Base-by-base conservation (phyloP, 2,888 invertebrate genomes). In the Agrilus biguttatus region DNA sequence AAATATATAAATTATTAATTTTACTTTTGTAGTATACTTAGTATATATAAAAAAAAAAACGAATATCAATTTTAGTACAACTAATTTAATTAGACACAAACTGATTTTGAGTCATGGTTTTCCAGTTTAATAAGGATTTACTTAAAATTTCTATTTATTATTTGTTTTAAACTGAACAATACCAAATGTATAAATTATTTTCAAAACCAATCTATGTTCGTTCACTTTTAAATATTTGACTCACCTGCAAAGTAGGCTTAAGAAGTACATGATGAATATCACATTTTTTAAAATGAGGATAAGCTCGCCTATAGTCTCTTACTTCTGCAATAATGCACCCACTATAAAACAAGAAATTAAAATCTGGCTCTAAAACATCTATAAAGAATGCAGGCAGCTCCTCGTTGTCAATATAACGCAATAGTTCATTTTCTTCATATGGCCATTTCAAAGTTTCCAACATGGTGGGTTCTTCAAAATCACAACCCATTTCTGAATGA, bases 301-400 rank as follows among this genome's bases (percentile, higher is more conserved):
- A 83, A 53, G 80, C 78, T 69, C 83, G 84, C 60, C 91, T 75
- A 63, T 85, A 88, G 68, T 93, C 91, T 58, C 90, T 76, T 56
- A 93, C 78, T 73, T 92, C 88, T 54, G 85, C 87, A 61, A 92
- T 84, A 49, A 93, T 83, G 70, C 91, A 90, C 48, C 92, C 92
- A 54, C 82, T 86, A 66, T 92, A 90, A 69, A 90, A 87, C 47
- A 93, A 73, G 66, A 85, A 83, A 41, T 86, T 83, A 61, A 87
- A 80, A 60, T 84, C 83, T 8, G 80, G 74, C 61, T 88, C 89
- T 47, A 93, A 68, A 51, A 91, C 69, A 63, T 92, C 89, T 48
- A 88, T 73, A 45, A 93, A 72, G 59, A 85, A 79, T 47, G 89
- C 84, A 40, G 93, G 93, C 61, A 95, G 70, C 69, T 91, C 84